These are phyloP conservation scores for Capreolus pygargus DNA, from an alignment of 2,113 vertebrate species.

Conservation along the genomic window DNA sequence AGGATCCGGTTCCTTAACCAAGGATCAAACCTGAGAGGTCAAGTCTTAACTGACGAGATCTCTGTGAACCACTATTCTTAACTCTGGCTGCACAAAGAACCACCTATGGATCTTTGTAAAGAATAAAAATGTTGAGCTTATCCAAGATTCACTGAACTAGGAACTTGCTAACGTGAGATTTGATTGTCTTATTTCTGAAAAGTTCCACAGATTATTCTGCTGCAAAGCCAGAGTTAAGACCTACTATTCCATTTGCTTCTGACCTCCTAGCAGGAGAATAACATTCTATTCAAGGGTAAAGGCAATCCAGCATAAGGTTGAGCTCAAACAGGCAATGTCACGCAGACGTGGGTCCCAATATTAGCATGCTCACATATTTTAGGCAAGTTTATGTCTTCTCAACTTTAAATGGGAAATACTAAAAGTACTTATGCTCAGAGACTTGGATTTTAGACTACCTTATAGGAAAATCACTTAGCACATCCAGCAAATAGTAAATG, in stretches of 20 bases:
- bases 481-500: background rate
- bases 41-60: background rate
- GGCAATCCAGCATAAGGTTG: background rate
- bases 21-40: background rate
- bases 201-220: background rate
- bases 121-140: conserved; percentile 9
- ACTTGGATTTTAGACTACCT: background rate
- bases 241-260: background rate
- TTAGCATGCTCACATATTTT: background rate
- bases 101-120: background rate
- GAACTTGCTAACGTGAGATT: conserved; percentile 17
- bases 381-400: background rate
- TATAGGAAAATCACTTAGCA: background rate
- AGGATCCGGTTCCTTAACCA: background rate
- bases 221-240: conserved; percentile 22
- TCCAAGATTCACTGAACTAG: background rate
- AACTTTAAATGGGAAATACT: background rate
- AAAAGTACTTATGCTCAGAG: background rate
- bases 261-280: background rate
- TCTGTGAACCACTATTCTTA: background rate
- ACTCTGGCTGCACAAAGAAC: background rate
- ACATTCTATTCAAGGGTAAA: conserved; percentile 36
- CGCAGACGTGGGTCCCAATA: background rate
- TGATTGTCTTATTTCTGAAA: conserved; percentile 5
- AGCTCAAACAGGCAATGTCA: background rate